Evolutionary conservation across 2,888 invertebrate genomes (phyloP).

Genomic region (Andrena flavipes): DNA sequence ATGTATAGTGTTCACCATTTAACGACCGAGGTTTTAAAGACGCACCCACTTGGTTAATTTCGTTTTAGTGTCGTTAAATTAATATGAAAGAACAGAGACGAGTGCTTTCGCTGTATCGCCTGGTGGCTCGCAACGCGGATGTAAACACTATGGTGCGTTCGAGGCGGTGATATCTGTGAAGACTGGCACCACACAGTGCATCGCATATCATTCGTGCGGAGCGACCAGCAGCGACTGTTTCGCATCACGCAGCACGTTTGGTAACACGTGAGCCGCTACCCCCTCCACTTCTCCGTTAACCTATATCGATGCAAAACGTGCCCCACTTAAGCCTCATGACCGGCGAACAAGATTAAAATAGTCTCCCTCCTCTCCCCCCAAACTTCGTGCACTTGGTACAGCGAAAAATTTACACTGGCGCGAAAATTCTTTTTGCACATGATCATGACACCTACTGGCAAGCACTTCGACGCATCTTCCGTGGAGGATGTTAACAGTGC

Average conservation of each 20-base stretch:
- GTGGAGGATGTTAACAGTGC: background rate
- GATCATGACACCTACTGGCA: constrained; percentile 18
- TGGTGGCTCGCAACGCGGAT: constrained; percentile 27
- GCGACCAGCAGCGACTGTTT: constrained; percentile 41
- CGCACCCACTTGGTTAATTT: constrained; percentile 4
- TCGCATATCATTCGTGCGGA: constrained; percentile 46
- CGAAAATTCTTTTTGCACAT: constrained; percentile 20
- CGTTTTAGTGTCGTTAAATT: background rate
- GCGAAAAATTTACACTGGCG: constrained; percentile 11
- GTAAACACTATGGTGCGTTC: constrained; percentile 39
- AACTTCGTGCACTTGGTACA: constrained; percentile 6
- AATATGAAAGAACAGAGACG: background rate
- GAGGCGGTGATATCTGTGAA: constrained; percentile 40
- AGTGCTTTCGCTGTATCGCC: constrained; percentile 15
- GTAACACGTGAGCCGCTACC: constrained; percentile 67
- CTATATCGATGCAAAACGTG: constrained; percentile 60
- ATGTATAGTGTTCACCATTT: constrained; percentile 18
- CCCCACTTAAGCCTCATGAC: constrained; percentile 47
- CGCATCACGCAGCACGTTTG: constrained; percentile 67
- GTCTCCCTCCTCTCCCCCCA: constrained; percentile 4
- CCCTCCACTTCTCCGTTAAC: constrained; percentile 47
- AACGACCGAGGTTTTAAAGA: constrained; percentile 13
- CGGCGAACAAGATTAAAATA: constrained; percentile 67
- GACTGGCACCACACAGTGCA: constrained; percentile 35
- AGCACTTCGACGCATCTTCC: background rate